These are phyloP conservation scores for Odocoileus hemionus DNA, from an alignment of 2,113 vertebrate species.

Conservation along the genomic window DNA sequence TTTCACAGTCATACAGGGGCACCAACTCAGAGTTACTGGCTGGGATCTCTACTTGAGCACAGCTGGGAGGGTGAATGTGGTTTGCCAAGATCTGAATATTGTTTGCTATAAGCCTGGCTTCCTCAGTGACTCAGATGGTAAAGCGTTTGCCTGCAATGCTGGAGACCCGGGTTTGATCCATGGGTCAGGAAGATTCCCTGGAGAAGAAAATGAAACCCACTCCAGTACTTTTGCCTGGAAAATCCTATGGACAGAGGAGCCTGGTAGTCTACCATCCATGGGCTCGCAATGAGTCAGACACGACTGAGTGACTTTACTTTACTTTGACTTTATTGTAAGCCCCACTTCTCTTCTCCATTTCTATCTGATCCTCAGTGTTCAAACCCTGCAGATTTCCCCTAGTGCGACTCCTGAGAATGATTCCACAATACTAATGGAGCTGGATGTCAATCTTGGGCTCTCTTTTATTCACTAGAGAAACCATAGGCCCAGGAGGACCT, in stretches of 20 bases:
- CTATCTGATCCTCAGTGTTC: background rate
- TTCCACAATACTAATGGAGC: background rate
- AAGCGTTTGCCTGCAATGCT: background rate
- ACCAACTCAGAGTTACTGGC: background rate
- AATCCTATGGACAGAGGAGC: background rate
- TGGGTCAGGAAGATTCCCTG: background rate
- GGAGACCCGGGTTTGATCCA: fast-evolving
- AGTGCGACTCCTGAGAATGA: background rate
- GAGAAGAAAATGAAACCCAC: background rate
- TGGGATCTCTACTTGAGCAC: background rate
- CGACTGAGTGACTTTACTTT: background rate
- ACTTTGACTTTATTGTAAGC: background rate
- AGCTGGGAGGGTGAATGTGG: background rate
- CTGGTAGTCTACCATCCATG: background rate
- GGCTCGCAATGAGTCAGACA: background rate
- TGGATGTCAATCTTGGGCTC: background rate
- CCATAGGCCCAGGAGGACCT: background rate
- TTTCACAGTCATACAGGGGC: background rate
- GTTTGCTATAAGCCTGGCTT: background rate
- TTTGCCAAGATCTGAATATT: background rate
- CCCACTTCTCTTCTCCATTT: background rate
- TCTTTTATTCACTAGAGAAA: background rate
- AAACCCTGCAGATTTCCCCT: background rate
- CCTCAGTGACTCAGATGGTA: background rate
- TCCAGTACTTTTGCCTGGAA: background rate